These are phyloP conservation scores for Caenorhabditis becei DNA, from an alignment of 2,888 invertebrate species.

Conservation along the genomic window DNA sequence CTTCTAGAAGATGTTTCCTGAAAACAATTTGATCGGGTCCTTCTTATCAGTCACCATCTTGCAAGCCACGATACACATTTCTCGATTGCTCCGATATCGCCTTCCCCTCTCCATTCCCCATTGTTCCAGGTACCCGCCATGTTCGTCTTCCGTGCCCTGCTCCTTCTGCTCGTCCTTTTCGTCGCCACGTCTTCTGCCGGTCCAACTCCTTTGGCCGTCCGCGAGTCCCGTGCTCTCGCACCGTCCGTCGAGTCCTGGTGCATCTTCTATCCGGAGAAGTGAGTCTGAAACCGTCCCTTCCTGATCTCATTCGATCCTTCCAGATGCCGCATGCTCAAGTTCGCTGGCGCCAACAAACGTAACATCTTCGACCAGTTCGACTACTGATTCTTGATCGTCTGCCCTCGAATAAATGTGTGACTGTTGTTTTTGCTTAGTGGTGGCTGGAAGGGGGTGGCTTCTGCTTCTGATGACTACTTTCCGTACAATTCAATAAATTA, in stretches of 20 bases:
- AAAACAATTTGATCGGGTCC: no score
- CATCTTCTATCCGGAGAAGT: conserved; percentile 67
- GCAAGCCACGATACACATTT: no score
- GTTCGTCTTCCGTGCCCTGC: conserved; percentile 32
- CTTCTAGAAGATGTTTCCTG: no score
- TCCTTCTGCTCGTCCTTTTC: conserved; percentile 27
- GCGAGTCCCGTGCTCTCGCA: conserved; percentile 53
- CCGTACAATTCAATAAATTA: conserved; percentile 41
- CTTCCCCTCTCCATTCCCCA: background rate
- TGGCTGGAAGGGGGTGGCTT: conserved; percentile 13
- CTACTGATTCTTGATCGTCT: conserved; percentile 11
- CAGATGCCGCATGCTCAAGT: conserved; percentile 56
- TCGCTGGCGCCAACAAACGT: conserved; percentile 37
- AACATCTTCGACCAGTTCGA: conserved; percentile 27
- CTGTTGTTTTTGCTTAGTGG: conserved; percentile 8
- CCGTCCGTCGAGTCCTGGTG: conserved; percentile 68
- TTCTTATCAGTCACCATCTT: no score
- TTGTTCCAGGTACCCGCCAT: conserved; percentile 13
- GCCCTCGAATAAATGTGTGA: conserved; percentile 1
- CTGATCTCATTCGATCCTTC: background rate
- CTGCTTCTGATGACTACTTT: conserved; percentile 4
- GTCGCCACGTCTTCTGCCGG: conserved; percentile 19
- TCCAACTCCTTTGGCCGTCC: conserved; percentile 35
- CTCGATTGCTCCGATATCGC: background rate
- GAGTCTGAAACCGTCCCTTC: background rate